phyloP scores from a whole-genome alignment of 2,888 invertebrate genomes.

The Pristionchus entomophagus region DNA sequence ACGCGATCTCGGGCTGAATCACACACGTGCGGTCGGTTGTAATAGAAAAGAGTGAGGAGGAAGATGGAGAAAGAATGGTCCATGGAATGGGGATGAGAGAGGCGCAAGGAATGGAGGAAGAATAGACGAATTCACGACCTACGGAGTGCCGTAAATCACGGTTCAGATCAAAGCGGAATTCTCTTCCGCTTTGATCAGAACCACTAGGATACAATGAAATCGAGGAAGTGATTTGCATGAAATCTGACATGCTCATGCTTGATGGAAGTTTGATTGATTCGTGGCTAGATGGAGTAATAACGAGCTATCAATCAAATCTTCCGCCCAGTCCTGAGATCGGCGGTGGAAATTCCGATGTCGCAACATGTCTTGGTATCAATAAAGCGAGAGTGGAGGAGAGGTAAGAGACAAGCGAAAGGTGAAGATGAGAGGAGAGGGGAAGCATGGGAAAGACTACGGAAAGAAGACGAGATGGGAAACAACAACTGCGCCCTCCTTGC shows the following conservation, averaged over 20 bases:
- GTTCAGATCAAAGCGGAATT: too few species aligned
- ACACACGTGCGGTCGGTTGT: conserved; percentile 42
- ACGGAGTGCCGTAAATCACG: not conserved
- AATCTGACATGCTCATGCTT: not conserved
- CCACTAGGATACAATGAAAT: too few species aligned
- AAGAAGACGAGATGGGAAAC: conserved; percentile 15
- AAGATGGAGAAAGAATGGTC: conserved; percentile 3
- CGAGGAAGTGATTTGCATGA: too few species aligned
- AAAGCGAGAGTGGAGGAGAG: conserved; percentile 4
- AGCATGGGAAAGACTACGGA: conserved; percentile 34
- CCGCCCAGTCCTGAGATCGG: too few species aligned
- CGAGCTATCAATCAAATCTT: not conserved
- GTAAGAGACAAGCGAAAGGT: conserved; percentile 8
- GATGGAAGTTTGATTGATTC: not conserved
- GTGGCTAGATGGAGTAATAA: not conserved
- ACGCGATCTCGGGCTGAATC: not conserved
- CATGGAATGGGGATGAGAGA: conserved; percentile 33
- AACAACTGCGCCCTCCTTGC: conserved; percentile 32
- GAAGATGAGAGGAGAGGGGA: conserved; percentile 25
- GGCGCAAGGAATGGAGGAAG: not conserved
- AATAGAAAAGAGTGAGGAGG: conserved; percentile 12
- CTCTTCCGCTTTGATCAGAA: too few species aligned
- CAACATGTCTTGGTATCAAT: conserved; percentile 17
- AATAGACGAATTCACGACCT: not conserved
- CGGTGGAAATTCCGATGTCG: too few species aligned